These are phyloP conservation scores for Oreotrochilus melanogaster DNA, from an alignment of 2,113 vertebrate species.

Conservation along the genomic window DNA sequence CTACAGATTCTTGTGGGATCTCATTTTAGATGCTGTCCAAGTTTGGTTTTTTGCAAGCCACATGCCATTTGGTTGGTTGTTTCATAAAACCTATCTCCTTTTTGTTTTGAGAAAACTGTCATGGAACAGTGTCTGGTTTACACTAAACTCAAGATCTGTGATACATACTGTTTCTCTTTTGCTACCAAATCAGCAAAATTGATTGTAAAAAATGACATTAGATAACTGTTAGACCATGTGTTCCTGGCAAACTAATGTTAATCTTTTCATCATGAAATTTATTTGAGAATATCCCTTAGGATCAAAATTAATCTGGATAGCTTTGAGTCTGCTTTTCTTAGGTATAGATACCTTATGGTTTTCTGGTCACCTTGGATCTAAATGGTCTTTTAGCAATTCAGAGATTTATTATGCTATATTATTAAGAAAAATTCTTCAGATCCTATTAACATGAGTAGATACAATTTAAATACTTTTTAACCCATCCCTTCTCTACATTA, in stretches of 20 bases:
- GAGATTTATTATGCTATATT: not conserved
- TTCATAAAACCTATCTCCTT: not conserved
- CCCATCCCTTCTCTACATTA: not conserved
- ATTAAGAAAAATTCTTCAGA: not conserved
- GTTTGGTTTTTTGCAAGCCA: not conserved
- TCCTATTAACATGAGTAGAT: not conserved
- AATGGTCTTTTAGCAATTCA: not conserved
- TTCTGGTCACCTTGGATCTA: not conserved
- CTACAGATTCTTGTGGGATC: not conserved
- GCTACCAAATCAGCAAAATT: not conserved
- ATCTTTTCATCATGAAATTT: not conserved
- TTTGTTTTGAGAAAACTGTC: not conserved
- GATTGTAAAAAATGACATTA: not conserved
- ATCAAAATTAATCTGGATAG: not conserved
- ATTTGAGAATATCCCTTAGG: not conserved
- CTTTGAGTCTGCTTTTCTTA: not conserved
- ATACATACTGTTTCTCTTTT: not conserved
- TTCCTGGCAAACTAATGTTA: not conserved
- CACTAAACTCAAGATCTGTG: not conserved
- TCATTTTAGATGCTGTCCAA: not conserved
- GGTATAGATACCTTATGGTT: not conserved
- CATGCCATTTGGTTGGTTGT: not conserved
- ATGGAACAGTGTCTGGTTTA: not conserved
- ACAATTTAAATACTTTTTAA: not conserved
- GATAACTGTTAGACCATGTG: not conserved